Evolutionary conservation across 1,140 invertebrate genomes (phyloP).

Genomic region (Orussus abietinus): DNA sequence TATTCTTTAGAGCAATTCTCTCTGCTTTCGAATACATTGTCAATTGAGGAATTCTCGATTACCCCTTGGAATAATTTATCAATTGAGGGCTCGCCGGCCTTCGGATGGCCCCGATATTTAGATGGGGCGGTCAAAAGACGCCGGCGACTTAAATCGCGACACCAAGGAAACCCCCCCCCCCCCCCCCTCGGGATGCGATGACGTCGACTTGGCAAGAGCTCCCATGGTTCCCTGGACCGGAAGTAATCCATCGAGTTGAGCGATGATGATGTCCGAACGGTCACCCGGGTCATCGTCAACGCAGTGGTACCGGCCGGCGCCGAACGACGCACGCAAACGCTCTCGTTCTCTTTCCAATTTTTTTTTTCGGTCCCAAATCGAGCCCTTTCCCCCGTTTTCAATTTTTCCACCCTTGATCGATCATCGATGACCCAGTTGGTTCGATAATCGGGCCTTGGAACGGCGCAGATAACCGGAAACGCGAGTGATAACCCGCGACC

Average conservation of each 20-base stretch:
- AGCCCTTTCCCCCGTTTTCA: not conserved
- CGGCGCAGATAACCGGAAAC: slow-evolving; percentile 12
- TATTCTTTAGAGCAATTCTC: too few species aligned
- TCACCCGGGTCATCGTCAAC: slow-evolving; percentile 12
- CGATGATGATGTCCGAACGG: slow-evolving; percentile 15
- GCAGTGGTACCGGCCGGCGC: slow-evolving; percentile 2
- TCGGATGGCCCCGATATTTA: too few species aligned
- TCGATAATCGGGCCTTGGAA: slow-evolving; percentile 4
- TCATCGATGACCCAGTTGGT: not conserved
- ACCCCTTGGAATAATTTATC: too few species aligned
- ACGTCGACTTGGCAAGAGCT: slow-evolving; percentile 2
- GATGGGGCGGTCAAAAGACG: too few species aligned
- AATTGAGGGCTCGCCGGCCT: too few species aligned
- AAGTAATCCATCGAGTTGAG: slow-evolving; percentile 16
- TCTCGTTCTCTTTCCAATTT: not conserved
- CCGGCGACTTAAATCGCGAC: too few species aligned
- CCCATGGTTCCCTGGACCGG: slow-evolving; percentile 17
- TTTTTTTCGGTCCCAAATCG: too few species aligned
- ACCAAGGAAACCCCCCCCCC: too few species aligned
- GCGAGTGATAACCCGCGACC: too few species aligned
- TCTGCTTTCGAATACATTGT: too few species aligned
- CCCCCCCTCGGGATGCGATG: too few species aligned
- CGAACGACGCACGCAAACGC: slow-evolving; percentile 6
- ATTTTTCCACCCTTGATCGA: not conserved
- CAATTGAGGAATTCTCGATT: too few species aligned